A percentile compares a stretch with the other conserved stretches of the same genome.
phyloP scores from a whole-genome alignment of 2,797 vertebrate genomes.

The Hephaestus fuliginosus region DNA sequence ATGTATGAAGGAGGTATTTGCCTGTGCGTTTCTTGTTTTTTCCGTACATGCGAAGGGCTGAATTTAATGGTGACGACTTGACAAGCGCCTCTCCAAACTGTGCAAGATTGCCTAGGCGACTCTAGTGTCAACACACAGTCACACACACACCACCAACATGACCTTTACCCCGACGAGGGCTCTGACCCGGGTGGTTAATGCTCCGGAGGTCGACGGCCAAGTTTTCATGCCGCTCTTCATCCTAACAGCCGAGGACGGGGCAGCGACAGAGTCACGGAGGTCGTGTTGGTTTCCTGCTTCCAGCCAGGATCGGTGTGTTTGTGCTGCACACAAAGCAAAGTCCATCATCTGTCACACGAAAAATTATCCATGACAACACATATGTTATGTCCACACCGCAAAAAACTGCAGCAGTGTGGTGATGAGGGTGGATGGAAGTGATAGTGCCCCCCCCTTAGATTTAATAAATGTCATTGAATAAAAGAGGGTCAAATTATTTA shows the following conservation, averaged over 20 bases:
- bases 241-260: conserved; percentile 9
- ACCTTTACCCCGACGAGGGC: conserved; percentile 52
- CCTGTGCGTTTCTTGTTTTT: conserved; percentile 2
- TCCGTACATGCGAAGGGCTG: background rate
- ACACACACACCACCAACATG: conserved; percentile 4
- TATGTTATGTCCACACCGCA: background rate
- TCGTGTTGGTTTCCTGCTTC: conserved; percentile 34
- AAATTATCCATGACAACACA: background rate
- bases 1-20: background rate
- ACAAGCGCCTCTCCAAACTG: conserved; percentile 13
- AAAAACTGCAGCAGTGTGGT: background rate
- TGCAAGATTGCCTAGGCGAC: conserved; percentile 8
- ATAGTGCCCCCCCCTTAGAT: too few relatives aligned
- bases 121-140: conserved; percentile 31
- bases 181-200: conserved; percentile 43
- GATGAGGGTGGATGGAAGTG: too few relatives aligned
- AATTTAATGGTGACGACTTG: background rate
- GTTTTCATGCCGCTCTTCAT: conserved; percentile 51
- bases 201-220: conserved; percentile 50
- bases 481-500: background rate
- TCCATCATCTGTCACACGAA: background rate
- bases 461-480: background rate
- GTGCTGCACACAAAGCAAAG: conserved; percentile 12
- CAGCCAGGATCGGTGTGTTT: conserved; percentile 11
- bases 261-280: conserved; percentile 13